A percentile compares a stretch with the other conserved stretches of the same genome.
phyloP scores from a whole-genome alignment of 2,888 invertebrate genomes.

The Ypsolopha sequella region DNA sequence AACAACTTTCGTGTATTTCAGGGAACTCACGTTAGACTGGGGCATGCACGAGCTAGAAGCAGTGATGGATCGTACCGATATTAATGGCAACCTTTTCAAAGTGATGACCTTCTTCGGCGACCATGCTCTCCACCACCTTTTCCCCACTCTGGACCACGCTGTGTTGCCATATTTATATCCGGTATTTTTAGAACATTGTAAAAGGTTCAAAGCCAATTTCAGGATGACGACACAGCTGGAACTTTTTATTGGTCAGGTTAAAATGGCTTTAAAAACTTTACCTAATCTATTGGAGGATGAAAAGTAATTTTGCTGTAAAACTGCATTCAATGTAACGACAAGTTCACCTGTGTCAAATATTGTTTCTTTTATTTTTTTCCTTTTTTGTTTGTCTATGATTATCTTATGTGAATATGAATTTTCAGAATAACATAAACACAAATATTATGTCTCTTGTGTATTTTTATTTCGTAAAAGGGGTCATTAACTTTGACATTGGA shows the following conservation, averaged over 20 bases:
- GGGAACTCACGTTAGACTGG: constrained; percentile 74
- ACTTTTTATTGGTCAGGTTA: constrained; percentile 43
- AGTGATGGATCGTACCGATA: constrained; percentile 77
- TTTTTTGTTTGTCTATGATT: too few relatives aligned
- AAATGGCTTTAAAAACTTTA: constrained; percentile 32
- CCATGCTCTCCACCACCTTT: constrained; percentile 83
- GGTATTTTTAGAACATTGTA: constrained; percentile 69
- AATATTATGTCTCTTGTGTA: too few relatives aligned
- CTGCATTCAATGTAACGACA: too few relatives aligned
- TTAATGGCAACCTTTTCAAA: constrained; percentile 74
- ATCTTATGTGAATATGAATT: too few relatives aligned
- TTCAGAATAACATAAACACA: too few relatives aligned
- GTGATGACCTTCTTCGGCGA: constrained; percentile 82
- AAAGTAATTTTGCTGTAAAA: neutral
- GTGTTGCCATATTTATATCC: constrained; percentile 75
- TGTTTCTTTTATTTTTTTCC: too few relatives aligned
- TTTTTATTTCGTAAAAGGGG: too few relatives aligned
- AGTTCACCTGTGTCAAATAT: too few relatives aligned
- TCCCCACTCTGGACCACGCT: constrained; percentile 84
- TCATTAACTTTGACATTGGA: too few relatives aligned
- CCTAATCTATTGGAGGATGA: constrained; percentile 17
- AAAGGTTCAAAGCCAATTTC: constrained; percentile 71
- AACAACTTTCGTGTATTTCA: constrained; percentile 21
- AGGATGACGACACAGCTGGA: constrained; percentile 40
- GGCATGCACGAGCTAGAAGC: constrained; percentile 83